Evolutionary conservation across 2,797 vertebrate genomes (phyloP).

Genomic region (Nannoperca australis): DNA sequence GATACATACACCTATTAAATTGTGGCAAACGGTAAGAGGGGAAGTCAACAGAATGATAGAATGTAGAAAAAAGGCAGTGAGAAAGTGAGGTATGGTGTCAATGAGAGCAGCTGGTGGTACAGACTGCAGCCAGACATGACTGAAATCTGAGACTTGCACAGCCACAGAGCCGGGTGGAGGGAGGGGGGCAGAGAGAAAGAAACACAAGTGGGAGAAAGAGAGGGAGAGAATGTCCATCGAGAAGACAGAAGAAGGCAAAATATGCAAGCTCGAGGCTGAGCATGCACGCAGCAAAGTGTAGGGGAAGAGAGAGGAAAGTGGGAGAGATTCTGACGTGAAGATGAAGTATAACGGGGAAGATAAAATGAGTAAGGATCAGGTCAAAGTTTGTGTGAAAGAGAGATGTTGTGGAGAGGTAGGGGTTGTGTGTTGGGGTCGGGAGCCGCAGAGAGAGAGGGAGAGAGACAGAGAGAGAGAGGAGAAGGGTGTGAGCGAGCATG

Average conservation of each 20-base stretch:
- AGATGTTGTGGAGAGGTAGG: constrained; percentile 20
- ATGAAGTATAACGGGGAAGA: not conserved
- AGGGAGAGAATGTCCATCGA: constrained; percentile 38
- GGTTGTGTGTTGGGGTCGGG: constrained; percentile 38
- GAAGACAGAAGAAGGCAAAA: constrained; percentile 51
- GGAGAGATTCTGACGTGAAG: constrained; percentile 5
- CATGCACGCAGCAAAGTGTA: constrained; percentile 10
- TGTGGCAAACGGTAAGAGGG: not conserved
- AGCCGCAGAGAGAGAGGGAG: constrained; percentile 10
- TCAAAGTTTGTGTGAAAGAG: constrained; percentile 5
- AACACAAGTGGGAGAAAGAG: constrained; percentile 35
- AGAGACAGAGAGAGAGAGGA: constrained; percentile 22
- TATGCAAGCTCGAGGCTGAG: constrained; percentile 37
- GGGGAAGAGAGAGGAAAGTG: not conserved
- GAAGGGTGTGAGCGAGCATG: constrained; percentile 70
- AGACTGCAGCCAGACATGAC: constrained; percentile 73
- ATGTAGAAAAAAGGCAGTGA: constrained; percentile 38
- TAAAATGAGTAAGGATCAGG: not conserved
- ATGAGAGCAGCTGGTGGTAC: constrained; percentile 77
- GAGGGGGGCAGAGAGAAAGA: constrained; percentile 43
- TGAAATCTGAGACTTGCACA: constrained; percentile 84
- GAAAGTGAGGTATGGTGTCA: constrained; percentile 71
- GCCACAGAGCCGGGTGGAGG: constrained; percentile 61
- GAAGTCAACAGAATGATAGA: constrained; percentile 8
- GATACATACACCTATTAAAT: not conserved